Percentiles rank a stretch among this genome's conserved stretches.
Evolutionary conservation across 2,888 invertebrate genomes (phyloP).

Genomic region (Gisinianus flammeolus): DNA sequence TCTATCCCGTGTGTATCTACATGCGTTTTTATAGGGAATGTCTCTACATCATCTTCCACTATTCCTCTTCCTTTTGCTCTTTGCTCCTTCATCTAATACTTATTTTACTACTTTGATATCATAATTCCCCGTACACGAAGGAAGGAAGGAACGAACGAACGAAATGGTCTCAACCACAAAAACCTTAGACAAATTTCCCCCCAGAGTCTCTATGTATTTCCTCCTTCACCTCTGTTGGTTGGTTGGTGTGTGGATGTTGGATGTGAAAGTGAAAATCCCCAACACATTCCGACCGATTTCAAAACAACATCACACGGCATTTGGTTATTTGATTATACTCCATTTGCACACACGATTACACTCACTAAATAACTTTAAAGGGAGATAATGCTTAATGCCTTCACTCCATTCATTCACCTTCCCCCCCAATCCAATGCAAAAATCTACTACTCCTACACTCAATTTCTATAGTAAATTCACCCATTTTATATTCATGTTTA

Average conservation of each 20-base stretch:
- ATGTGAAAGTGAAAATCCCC: too few relatives aligned
- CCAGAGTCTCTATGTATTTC: too few relatives aligned
- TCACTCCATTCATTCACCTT: background rate
- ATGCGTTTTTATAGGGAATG: background rate
- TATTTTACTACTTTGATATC: background rate
- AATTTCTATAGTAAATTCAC: background rate
- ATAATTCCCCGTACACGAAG: background rate
- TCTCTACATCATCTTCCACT: background rate
- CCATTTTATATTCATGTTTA: background rate
- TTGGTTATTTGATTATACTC: constrained; percentile 23
- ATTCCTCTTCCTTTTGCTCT: background rate
- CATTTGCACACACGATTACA: constrained; percentile 18
- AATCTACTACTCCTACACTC: too few relatives aligned
- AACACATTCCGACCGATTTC: too few relatives aligned
- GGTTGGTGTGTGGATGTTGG: too few relatives aligned
- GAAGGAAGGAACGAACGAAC: too few relatives aligned
- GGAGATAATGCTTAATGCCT: too few relatives aligned
- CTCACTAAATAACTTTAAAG: constrained; percentile 22
- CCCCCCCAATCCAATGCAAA: background rate
- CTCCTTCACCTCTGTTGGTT: too few relatives aligned
- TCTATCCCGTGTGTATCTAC: background rate
- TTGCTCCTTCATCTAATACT: background rate
- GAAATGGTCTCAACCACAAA: background rate
- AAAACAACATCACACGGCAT: background rate
- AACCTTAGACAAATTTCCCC: too few relatives aligned